Evolutionary conservation across 1,140 invertebrate species (phyloP).

Genomic region (Planococcus citri): DNA sequence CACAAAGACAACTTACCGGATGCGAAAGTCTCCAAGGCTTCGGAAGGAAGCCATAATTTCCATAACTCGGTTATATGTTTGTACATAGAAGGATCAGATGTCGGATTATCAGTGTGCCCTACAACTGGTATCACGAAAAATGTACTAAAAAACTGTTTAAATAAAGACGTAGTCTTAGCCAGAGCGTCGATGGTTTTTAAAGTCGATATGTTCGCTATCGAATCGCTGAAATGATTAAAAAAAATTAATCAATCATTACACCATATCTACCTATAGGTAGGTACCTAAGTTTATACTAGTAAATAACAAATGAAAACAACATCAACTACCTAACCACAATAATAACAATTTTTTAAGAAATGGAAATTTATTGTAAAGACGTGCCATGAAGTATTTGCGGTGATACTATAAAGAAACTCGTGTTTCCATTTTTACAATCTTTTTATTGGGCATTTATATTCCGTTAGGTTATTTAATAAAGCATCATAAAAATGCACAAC

Average conservation of each 20-base stretch:
- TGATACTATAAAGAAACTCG: too few species aligned
- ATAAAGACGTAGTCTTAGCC: not conserved
- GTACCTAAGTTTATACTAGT: too few species aligned
- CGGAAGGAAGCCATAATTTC: conserved; percentile 65
- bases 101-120: conserved; percentile 7
- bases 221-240: conserved; percentile 6
- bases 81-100: conserved; percentile 7
- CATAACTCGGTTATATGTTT: conserved; percentile 44
- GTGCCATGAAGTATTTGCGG: too few species aligned
- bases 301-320: not conserved
- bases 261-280: too few species aligned
- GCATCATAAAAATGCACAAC: too few species aligned
- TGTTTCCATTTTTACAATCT: too few species aligned
- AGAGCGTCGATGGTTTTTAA: not conserved
- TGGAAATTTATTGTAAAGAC: too few species aligned
- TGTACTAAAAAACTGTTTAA: conserved; percentile 11
- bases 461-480: too few species aligned
- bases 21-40: conserved; percentile 60
- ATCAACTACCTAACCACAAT: not conserved
- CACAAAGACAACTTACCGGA: conserved; percentile 43
- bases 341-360: too few species aligned
- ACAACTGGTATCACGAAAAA: conserved; percentile 11
- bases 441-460: too few species aligned
- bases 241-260: too few species aligned
- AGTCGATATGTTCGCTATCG: not conserved